These are phyloP conservation scores for Neoarius graeffei DNA, from an alignment of 2,113 vertebrate species.

Conservation along the genomic window DNA sequence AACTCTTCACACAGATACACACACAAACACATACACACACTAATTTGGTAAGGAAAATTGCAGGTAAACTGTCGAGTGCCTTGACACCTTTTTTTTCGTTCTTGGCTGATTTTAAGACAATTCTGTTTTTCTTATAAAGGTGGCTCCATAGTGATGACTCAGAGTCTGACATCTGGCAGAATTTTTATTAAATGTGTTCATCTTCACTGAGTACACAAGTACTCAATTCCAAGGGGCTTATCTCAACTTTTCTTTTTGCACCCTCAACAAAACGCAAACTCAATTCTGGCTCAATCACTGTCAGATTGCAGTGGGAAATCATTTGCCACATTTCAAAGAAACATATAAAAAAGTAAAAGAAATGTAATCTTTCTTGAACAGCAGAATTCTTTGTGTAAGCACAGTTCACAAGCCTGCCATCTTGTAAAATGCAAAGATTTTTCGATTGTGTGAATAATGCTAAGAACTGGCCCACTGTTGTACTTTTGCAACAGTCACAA, in stretches of 20 bases:
- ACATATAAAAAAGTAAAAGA: background rate
- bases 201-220: background rate
- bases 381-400: background rate
- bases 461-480: background rate
- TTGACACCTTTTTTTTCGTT: background rate
- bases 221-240: background rate
- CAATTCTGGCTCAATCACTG: background rate
- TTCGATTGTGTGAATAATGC: background rate
- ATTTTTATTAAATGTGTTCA: background rate
- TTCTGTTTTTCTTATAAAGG: background rate
- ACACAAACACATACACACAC: background rate
- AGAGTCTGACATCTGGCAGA: background rate
- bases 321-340: constrained; percentile 4
- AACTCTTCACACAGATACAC: background rate
- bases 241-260: background rate
- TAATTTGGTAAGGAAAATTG: background rate
- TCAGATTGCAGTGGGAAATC: background rate
- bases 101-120: background rate
- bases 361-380: background rate
- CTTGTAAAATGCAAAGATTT: background rate
- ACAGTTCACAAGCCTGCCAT: background rate
- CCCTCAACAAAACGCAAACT: background rate
- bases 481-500: background rate
- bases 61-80: background rate
- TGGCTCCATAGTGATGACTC: background rate